These are phyloP conservation scores for Synergus gifuensis DNA, from an alignment of 2,888 invertebrate genomes.

Conservation along the genomic window DNA sequence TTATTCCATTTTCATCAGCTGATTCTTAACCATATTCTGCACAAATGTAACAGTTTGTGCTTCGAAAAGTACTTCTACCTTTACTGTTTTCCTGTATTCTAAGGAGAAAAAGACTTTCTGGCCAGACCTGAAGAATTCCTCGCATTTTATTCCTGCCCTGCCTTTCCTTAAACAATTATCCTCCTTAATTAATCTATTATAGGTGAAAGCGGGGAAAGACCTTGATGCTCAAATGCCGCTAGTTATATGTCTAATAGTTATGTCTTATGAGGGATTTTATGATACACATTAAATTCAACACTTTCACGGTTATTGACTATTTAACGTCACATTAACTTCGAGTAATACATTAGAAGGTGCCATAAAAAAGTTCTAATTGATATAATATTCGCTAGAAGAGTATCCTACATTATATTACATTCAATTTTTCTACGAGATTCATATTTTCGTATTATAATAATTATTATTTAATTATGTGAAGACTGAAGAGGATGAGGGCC, in stretches of 20 bases:
- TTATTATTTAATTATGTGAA: no score
- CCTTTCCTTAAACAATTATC: neutral
- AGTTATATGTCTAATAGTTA: neutral
- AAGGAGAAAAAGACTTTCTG: neutral
- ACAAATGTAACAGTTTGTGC: no score
- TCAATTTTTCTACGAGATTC: neutral
- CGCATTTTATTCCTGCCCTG: neutral
- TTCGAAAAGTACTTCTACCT: no score
- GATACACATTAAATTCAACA: slow-evolving; percentile 4
- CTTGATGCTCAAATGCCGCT: neutral
- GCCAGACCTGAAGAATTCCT: neutral
- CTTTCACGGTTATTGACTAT: slow-evolving; percentile 11
- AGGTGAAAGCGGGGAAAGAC: neutral
- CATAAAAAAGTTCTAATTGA: neutral
- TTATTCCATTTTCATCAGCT: neutral
- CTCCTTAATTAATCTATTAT: slow-evolving; percentile 13
- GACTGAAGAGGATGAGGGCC: neutral
- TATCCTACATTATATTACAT: neutral
- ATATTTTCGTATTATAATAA: no score
- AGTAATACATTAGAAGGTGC: neutral
- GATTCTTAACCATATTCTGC: neutral
- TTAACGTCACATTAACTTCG: neutral
- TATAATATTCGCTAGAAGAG: neutral
- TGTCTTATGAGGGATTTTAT: neutral
- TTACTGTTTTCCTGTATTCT: neutral